Percentiles rank a stretch among this genome's conserved stretches.
Evolutionary conservation across 2,888 invertebrate species (phyloP).

Genomic region (Gymnoscelis rufifasciata): DNA sequence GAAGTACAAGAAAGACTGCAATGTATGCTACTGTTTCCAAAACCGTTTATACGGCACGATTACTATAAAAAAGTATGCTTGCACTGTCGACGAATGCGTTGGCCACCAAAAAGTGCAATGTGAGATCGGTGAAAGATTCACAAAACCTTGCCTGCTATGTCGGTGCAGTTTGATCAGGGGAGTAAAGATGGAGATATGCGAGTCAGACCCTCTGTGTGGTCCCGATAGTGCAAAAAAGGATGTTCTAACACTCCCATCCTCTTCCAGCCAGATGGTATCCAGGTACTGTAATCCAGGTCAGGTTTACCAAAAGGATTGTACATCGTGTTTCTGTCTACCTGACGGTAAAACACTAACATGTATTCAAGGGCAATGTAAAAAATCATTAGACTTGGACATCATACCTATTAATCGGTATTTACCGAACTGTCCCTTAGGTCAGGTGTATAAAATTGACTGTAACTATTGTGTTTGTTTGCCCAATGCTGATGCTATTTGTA

Average conservation of each 20-base stretch:
- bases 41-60: conserved; percentile 1
- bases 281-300: conserved; percentile 54
- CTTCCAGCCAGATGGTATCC: neutral
- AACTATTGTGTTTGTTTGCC: conserved; percentile 58
- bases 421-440: conserved; percentile 44
- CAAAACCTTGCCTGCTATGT: conserved; percentile 50
- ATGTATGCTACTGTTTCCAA: conserved; percentile 51
- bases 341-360: conserved; percentile 52
- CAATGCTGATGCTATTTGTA: conserved; percentile 60
- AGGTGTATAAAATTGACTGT: conserved; percentile 54
- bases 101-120: conserved; percentile 29
- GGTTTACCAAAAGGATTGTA: conserved; percentile 49
- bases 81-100: conserved; percentile 53
- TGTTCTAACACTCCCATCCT: neutral
- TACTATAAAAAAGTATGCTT: conserved; percentile 54
- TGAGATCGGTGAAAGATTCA: conserved; percentile 42
- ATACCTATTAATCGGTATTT: conserved; percentile 46
- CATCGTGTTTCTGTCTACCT: conserved; percentile 49
- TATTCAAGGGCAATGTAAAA: conserved; percentile 30
- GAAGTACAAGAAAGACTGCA: conserved; percentile 51
- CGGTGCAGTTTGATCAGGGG: conserved; percentile 36
- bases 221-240: neutral
- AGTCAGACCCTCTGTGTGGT: conserved; percentile 26
- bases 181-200: conserved; percentile 42
- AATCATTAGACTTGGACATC: conserved; percentile 41